These are phyloP conservation scores for Enteromius unitaeniatus DNA, from an alignment of 2,797 vertebrate species.

Conservation along the genomic window DNA sequence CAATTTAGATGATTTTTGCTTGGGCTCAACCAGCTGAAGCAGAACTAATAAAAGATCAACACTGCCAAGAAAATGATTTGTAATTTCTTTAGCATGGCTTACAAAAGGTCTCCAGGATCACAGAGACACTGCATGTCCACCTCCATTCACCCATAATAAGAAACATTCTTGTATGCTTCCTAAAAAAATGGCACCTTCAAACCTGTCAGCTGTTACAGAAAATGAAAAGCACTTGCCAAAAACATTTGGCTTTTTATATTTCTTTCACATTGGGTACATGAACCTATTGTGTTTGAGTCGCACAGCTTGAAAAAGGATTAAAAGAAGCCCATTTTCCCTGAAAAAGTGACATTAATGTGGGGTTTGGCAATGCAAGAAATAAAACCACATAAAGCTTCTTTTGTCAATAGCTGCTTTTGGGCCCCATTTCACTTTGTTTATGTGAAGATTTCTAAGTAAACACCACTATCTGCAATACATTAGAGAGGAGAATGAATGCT, in stretches of 20 bases:
- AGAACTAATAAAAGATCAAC: constrained; percentile 47
- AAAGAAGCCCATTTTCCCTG: constrained; percentile 28
- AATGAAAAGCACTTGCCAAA: not conserved
- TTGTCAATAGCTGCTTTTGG: constrained; percentile 28
- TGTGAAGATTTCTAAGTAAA: constrained; percentile 14
- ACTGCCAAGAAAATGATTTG: not conserved
- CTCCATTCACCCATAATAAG: constrained; percentile 4
- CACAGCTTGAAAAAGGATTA: constrained; percentile 27
- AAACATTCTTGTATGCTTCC: not conserved
- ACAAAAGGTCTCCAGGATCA: constrained; percentile 3
- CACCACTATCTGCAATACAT: constrained; percentile 26
- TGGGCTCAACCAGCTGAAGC: constrained; percentile 26
- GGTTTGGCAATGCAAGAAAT: constrained; percentile 36
- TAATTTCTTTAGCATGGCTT: not conserved
- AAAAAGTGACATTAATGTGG: constrained; percentile 18
- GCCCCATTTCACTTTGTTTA: constrained; percentile 27
- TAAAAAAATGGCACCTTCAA: constrained; percentile 3
- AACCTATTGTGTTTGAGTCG: not conserved
- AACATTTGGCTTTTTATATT: not conserved
- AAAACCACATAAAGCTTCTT: constrained; percentile 33
- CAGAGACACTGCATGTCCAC: constrained; percentile 7
- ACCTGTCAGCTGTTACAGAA: constrained; percentile 1
- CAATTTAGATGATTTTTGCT: constrained; percentile 30
- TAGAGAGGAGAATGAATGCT: not conserved
- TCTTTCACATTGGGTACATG: not conserved